Percentiles rank a stretch among this genome's conserved stretches.
Evolutionary conservation across 2,888 invertebrate species (phyloP).

Genomic region (Eupithecia dodoneata): DNA sequence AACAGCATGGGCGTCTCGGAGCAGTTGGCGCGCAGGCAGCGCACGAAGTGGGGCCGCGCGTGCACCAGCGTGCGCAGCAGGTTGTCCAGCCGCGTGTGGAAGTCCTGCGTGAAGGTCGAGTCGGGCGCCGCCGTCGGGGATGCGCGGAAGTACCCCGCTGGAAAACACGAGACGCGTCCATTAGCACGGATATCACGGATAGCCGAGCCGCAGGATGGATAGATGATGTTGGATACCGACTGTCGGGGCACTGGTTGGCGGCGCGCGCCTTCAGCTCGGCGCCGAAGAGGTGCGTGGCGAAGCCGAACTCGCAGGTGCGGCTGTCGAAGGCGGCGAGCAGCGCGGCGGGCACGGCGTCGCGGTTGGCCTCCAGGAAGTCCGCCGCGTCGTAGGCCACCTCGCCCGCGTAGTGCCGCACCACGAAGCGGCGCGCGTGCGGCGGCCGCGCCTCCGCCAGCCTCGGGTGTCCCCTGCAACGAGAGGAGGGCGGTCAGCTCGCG

Average conservation of each 20-base stretch:
- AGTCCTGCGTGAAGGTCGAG: constrained; percentile 96
- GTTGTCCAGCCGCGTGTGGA: constrained; percentile 96
- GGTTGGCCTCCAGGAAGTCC: constrained; percentile 95
- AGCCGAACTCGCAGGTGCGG: constrained; percentile 97
- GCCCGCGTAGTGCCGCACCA: constrained; percentile 93
- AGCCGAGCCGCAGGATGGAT: background rate
- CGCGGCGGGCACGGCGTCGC: constrained; percentile 96
- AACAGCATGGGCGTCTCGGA: constrained; percentile 92
- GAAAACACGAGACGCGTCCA: background rate
- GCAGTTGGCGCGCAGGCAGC: constrained; percentile 95
- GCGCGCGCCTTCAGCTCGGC: constrained; percentile 90
- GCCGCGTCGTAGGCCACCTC: constrained; percentile 94
- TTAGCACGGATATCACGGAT: background rate
- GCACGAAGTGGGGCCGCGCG: constrained; percentile 96
- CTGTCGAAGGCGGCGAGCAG: constrained; percentile 96
- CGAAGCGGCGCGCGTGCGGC: constrained; percentile 91
- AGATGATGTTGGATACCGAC: constrained; percentile 11
- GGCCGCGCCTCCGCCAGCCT: constrained; percentile 92
- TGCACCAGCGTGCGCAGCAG: constrained; percentile 95
- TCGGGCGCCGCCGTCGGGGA: constrained; percentile 95
- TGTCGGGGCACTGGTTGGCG: constrained; percentile 23
- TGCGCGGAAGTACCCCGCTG: constrained; percentile 89
- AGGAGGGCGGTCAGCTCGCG: constrained; percentile 87
- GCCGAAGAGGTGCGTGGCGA: constrained; percentile 97
- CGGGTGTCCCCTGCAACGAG: constrained; percentile 87